phyloP scores from a whole-genome alignment of 2,113 vertebrate genomes.

The Centrocercus urophasianus region DNA sequence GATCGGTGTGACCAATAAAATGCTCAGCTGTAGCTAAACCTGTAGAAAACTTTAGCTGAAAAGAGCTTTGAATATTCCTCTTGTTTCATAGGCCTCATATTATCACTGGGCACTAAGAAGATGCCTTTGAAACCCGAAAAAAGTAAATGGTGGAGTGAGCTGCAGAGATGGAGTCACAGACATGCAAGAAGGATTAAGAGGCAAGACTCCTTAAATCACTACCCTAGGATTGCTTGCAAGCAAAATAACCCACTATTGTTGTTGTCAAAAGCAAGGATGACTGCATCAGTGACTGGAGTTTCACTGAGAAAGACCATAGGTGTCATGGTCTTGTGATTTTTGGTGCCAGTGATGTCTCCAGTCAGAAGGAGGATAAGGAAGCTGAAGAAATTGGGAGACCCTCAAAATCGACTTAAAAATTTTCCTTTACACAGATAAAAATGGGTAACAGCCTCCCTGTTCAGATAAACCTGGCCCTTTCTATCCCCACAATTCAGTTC shows the following conservation, averaged over 20 bases:
- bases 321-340: too few relatives aligned
- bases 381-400: not conserved
- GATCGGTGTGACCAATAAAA: rapidly evolving
- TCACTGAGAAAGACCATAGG: not conserved
- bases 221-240: not conserved
- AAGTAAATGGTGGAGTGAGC: not conserved
- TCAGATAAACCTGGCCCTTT: not conserved
- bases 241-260: not conserved
- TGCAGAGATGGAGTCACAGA: not conserved
- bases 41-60: not conserved
- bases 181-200: not conserved
- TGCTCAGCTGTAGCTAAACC: not conserved
- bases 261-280: not conserved
- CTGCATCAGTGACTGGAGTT: not conserved
- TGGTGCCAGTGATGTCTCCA: not conserved
- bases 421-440: not conserved
- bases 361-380: not conserved
- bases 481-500: not conserved
- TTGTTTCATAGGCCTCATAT: not conserved
- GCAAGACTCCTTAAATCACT: not conserved
- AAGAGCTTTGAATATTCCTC: not conserved
- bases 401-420: not conserved
- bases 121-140: not conserved
- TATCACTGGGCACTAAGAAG: not conserved
- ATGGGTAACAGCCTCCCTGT: not conserved